Evolutionary conservation across 1,140 invertebrate genomes (phyloP), one percentile per base, ranked within the genome.

Genomic region (Pseudomyrmex dendroicus): DNA sequence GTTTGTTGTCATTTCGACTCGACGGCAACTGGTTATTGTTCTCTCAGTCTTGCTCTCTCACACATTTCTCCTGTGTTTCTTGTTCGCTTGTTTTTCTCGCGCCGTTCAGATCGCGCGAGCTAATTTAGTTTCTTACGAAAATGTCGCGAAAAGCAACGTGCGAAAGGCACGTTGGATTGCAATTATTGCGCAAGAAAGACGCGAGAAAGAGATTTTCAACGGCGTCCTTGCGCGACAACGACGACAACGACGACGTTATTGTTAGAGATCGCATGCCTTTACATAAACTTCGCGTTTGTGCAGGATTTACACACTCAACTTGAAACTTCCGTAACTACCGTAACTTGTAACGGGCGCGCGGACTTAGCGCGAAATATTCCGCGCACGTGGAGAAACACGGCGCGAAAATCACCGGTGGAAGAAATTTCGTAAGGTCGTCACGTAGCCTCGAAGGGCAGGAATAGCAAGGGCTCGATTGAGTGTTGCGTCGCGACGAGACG

Each of bases 351-450:
- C 50, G 25, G 25, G 25, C 25, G 3, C 35, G 54, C 66, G 56
- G 20, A 67, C 4, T 50, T 12, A 20, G 22, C 8, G 61, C 7
- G 72, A 76, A 70, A 67, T 44, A 57, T 68, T 78, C 46, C 48
- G 80, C 20, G 70, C 57, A 50, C 7, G 78, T 73, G 67, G 20
- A 35, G 35, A 35, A 48, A 63, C 63, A 66, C 73, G 46, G 4
- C 35, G 35, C 5, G 35, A 35, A 87, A 83, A 83, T 61, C 77
- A 46, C 59, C 13, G 35, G 35, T 52, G 20, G 56, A 83, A 78
- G 76, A 57, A 70, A 54, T 62, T 22, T 56, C 25, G 10, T 15
- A 86, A 78, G 76, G 44, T 84, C 82, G 73, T 77, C 76, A 84
- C 86, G 63, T 82, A 84, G 80, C 68, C 57, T 52, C 35, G 46